Evolutionary conservation across 2,113 vertebrate species (phyloP).

Genomic region (Calidris pygmaea): DNA sequence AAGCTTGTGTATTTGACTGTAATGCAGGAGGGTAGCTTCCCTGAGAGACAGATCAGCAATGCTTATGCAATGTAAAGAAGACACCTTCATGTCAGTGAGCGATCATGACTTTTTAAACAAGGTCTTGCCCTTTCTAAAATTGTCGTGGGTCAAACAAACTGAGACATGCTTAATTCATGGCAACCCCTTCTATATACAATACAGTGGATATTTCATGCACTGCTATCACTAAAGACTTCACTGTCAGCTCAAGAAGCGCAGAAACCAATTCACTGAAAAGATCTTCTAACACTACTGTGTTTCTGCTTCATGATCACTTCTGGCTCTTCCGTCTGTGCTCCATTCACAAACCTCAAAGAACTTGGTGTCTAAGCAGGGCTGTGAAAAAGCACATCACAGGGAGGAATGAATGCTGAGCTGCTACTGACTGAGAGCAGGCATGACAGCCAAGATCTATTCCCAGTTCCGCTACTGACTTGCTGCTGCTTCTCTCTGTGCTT

Average conservation of each 20-base stretch:
- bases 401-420: background rate
- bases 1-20: background rate
- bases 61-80: background rate
- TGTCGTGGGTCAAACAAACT: background rate
- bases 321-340: background rate
- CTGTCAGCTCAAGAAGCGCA: background rate
- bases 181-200: background rate
- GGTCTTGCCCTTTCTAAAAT: background rate
- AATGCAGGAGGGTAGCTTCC: background rate
- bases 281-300: background rate
- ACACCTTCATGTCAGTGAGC: background rate
- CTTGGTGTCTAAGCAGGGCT: background rate
- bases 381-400: background rate
- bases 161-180: background rate
- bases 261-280: background rate
- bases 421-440: background rate
- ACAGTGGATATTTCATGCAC: background rate
- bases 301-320: background rate
- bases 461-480: background rate
- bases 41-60: background rate
- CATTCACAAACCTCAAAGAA: background rate
- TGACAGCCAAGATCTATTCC: background rate
- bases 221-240: background rate
- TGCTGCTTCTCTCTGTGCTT: background rate
- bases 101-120: background rate